phyloP scores from a whole-genome alignment of 2,888 invertebrate species.

The Chelonus formosanus region DNA sequence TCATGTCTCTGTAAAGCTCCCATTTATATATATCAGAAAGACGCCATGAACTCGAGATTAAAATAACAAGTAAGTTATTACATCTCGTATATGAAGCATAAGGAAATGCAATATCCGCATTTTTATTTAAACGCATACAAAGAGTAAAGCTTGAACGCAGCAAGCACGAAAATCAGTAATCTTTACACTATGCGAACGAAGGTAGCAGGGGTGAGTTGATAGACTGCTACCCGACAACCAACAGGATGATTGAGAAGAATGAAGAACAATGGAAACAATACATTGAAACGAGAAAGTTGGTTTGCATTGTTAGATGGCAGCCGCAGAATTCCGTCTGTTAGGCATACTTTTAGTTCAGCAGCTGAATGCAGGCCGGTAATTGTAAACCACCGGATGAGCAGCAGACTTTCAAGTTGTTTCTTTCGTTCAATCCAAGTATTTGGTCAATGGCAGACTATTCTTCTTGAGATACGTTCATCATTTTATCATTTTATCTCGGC shows the following conservation, averaged over 20 bases:
- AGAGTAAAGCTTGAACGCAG: conserved; percentile 32
- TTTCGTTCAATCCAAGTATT: conserved; percentile 27
- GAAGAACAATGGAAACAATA: conserved; percentile 60
- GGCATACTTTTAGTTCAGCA: conserved; percentile 32
- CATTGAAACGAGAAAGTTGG: conserved; percentile 61
- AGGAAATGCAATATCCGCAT: conserved; percentile 22
- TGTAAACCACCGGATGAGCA: conserved; percentile 51
- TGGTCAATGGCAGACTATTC: conserved; percentile 23
- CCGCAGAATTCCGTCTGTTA: conserved; percentile 43
- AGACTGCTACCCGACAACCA: conserved; percentile 43
- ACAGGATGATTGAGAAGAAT: conserved; percentile 49
- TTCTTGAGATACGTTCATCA: conserved; percentile 13
- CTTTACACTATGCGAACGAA: conserved; percentile 34
- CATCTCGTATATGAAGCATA: neutral
- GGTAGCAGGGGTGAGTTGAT: conserved; percentile 30
- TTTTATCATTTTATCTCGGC: conserved; percentile 1
- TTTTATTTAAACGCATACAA: neutral
- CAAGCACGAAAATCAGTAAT: conserved; percentile 42
- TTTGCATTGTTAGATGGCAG: conserved; percentile 60
- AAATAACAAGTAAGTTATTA: too few species aligned
- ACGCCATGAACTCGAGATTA: too few species aligned
- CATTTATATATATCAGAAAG: too few species aligned
- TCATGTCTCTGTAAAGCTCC: too few species aligned
- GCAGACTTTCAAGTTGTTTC: conserved; percentile 38
- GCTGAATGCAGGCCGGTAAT: conserved; percentile 39